Percentiles rank a stretch among this genome's conserved stretches.
Conservation (phyloP, 2,888 invertebrate genomes). For the Molanna angustata region DNA sequence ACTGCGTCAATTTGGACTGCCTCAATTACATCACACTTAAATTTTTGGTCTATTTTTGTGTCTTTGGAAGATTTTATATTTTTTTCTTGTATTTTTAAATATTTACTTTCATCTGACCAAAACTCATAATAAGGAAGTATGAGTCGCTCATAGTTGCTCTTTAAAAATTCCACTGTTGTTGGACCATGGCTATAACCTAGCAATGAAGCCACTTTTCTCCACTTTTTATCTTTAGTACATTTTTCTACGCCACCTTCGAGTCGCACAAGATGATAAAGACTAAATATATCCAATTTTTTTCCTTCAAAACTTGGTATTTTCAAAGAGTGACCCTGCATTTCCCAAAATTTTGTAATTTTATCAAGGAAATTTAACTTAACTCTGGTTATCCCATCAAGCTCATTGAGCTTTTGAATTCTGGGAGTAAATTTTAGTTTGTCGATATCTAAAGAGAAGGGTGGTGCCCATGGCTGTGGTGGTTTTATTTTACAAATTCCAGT, state of each 20-base stretch:
- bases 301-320: slow-evolving; percentile 70
- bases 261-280: slow-evolving; percentile 60
- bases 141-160: slow-evolving; percentile 65
- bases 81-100: too few species aligned
- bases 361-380: slow-evolving; percentile 71
- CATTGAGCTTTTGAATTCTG: slow-evolving; percentile 55
- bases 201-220: slow-evolving; percentile 61
- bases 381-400: slow-evolving; percentile 66
- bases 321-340: slow-evolving; percentile 63
- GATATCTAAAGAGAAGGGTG: slow-evolving; percentile 75
- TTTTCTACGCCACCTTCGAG: slow-evolving; percentile 59
- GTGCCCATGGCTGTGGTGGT: slow-evolving; percentile 73
- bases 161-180: slow-evolving; percentile 57
- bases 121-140: slow-evolving; percentile 65
- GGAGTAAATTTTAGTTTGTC: slow-evolving; percentile 58
- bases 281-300: slow-evolving; percentile 66
- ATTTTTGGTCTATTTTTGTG: slow-evolving; percentile 39
- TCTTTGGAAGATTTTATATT: not conserved
- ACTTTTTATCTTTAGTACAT: slow-evolving; percentile 61
- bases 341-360: slow-evolving; percentile 72
- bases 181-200: slow-evolving; percentile 62
- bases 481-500: slow-evolving; percentile 75
- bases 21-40: slow-evolving; percentile 38
- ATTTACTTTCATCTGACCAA: slow-evolving; percentile 49
- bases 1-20: slow-evolving; percentile 58